phyloP scores from a whole-genome alignment of 2,113 vertebrate genomes.

The Neomonachus schauinslandi region DNA sequence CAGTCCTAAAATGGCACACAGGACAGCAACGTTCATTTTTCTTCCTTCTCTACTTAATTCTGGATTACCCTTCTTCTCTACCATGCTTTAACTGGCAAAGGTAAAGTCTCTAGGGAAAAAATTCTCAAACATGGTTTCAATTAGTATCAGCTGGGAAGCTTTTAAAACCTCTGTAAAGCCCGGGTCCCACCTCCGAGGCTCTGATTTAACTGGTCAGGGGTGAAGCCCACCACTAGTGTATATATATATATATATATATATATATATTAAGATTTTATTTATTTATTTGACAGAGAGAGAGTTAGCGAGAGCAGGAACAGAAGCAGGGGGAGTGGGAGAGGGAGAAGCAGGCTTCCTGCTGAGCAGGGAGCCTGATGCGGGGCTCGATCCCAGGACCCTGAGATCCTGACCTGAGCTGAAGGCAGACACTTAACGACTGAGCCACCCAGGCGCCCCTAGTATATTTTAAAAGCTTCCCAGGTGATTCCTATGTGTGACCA shows the following conservation, averaged over 20 bases:
- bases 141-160: background rate
- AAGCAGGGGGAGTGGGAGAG: no score
- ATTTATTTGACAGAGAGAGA: no score
- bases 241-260: no score
- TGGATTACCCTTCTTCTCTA: background rate
- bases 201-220: background rate
- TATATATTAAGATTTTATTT: no score
- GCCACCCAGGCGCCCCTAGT: background rate
- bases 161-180: background rate
- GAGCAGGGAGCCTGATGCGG: no score
- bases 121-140: background rate
- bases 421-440: no score
- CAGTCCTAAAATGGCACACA: background rate
- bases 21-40: background rate
- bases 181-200: background rate
- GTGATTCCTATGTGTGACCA: background rate
- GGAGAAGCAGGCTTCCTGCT: no score
- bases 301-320: no score
- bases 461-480: background rate
- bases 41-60: constrained; percentile 33
- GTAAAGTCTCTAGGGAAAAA: background rate
- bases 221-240: background rate
- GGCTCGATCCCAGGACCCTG: no score
- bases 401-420: no score
- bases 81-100: background rate